Base-by-base conservation (phyloP, 2,888 invertebrate genomes). In the Ligdia adustata region DNA sequence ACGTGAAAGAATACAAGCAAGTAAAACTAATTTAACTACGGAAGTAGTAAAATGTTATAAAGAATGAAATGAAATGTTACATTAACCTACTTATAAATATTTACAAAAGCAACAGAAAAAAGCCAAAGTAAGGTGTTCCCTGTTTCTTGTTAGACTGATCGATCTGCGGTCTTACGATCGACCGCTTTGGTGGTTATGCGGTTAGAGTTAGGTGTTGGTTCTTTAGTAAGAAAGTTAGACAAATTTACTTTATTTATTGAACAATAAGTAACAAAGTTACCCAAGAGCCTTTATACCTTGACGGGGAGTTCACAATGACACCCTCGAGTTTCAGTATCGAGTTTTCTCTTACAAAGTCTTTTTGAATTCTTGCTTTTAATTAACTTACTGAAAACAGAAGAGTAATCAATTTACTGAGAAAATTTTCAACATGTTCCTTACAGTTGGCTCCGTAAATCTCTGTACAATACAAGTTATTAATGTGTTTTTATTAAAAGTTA, bases 21-120 rank as follows among this genome's bases (percentile, higher is more conserved):
- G n/a, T 39, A 50, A 50, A 43, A 48, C 37, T 34, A 24, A 45
- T 44, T 27, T 18, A 39, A 55, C 45, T 37, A 28, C 41, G 28
- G 37, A 47, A 42, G 37, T 31, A 40, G 40, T 27, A 46, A 9
- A 22, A n/a, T 29, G 6, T 7, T 32, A 27, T 32, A 24, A 27
- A 20, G 35, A 31, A 41, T 27, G 37, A 28, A 37, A 35, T 7
- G 18, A 24, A 29, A 37, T 33, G 9, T 24, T 14, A 12, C 29
- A 20, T 42, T 42, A 48, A 47, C 41, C 35, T 9, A 32, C 9
- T 34, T 26, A 28, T 31, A 31, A 18, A 18, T 18, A 18, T 5
- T 18, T 18, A 4, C 4, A 6, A 18, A 2, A 22, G 22, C 22
- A 22, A 22, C 22, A 6, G 22, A 15, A 24, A 15, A 14, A 6